A percentile compares a stretch with the other conserved stretches of the same genome.
Conservation (phyloP, 2,113 vertebrate species). For the Rana temporaria region DNA sequence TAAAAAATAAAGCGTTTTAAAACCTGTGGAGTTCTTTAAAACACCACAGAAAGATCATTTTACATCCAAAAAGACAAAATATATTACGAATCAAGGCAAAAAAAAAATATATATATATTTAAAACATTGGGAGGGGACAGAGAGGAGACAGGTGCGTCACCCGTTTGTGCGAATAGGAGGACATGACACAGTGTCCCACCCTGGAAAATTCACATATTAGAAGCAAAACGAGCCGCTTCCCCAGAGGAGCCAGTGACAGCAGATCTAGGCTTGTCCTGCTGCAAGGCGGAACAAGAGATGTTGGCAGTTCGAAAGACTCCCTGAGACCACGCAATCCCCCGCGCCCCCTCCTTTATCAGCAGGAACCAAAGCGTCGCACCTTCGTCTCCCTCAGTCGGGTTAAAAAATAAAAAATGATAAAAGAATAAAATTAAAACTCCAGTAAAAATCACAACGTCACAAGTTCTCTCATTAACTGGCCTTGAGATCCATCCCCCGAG, state of each 20-base stretch:
- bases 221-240: not conserved
- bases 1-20: constrained; percentile 39
- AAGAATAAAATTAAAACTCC: constrained; percentile 3
- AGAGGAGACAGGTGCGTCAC: not conserved
- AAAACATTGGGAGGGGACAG: not conserved
- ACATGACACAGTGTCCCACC: not conserved
- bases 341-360: constrained; percentile 2
- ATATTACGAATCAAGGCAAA: constrained; percentile 46
- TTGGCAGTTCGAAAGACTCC: constrained; percentile 17
- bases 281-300: not conserved
- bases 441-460: constrained; percentile 9
- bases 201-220: constrained; percentile 17
- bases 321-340: constrained; percentile 13
- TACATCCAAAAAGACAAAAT: constrained; percentile 53
- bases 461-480: not conserved
- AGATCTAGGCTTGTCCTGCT: not conserved
- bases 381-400: not conserved
- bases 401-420: not conserved
- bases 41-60: constrained; percentile 21
- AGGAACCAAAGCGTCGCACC: not conserved
- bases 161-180: constrained; percentile 19
- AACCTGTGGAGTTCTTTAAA: constrained; percentile 44
- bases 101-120: not conserved
- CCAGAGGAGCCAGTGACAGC: not conserved
- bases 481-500: not conserved